Conservation (phyloP, 2,888 invertebrate species). For the Macaria liturata region DNA sequence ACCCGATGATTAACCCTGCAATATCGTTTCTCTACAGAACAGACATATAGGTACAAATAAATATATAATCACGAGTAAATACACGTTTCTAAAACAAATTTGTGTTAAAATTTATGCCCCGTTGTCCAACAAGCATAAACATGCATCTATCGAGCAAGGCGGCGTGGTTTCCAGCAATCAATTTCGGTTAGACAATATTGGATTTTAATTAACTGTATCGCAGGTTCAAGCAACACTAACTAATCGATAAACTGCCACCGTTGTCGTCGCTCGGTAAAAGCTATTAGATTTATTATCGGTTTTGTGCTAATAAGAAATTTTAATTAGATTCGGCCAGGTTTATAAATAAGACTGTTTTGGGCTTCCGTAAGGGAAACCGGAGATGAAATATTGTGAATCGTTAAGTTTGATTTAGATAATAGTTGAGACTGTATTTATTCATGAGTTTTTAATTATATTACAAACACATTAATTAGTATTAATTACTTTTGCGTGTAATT, state of each 20-base stretch:
- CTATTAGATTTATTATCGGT: slow-evolving; percentile 49
- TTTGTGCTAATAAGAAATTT: slow-evolving; percentile 35
- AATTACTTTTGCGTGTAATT: too few relatives aligned
- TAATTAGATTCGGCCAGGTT: slow-evolving; percentile 41
- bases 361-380: slow-evolving; percentile 1
- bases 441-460: too few relatives aligned
- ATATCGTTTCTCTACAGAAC: too few relatives aligned
- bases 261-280: slow-evolving; percentile 55
- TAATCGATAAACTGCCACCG: slow-evolving; percentile 59
- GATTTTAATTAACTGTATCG: slow-evolving; percentile 81
- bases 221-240: slow-evolving; percentile 52
- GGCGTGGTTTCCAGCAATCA: slow-evolving; percentile 69
- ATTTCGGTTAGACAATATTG: slow-evolving; percentile 82
- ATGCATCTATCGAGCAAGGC: slow-evolving; percentile 12
- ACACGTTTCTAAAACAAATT: too few relatives aligned
- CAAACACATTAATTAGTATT: too few relatives aligned
- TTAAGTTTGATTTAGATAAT: too few relatives aligned
- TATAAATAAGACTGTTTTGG: slow-evolving; percentile 2
- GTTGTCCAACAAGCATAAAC: background rate
- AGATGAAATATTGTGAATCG: too few relatives aligned
- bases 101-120: background rate
- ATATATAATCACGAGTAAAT: too few relatives aligned
- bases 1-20: too few relatives aligned
- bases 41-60: too few relatives aligned
- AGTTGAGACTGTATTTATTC: too few relatives aligned